phyloP scores from a whole-genome alignment of 64 coral and sea anemone species.

The Dendronephthya gigantea region DNA sequence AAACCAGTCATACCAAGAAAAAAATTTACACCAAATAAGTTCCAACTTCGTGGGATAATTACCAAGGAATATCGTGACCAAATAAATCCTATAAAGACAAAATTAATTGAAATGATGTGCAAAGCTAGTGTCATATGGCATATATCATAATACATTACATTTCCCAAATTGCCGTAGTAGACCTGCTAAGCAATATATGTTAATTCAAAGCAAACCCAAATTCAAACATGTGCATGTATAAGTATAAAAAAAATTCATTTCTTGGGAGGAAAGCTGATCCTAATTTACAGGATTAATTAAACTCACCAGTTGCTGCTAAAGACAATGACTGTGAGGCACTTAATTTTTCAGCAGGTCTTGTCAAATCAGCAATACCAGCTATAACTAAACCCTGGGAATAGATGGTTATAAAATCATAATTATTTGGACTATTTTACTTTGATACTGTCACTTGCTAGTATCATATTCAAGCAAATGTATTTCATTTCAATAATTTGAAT shows the following conservation, averaged over 20 bases:
- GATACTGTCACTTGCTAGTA: background rate
- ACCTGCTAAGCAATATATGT: too few relatives aligned
- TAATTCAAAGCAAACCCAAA: too few relatives aligned
- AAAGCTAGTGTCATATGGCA: too few relatives aligned
- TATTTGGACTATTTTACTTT: background rate
- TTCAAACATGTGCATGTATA: too few relatives aligned
- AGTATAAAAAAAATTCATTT: too few relatives aligned
- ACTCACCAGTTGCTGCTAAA: background rate
- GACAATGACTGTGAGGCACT: conserved; percentile 34
- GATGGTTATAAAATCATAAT: background rate
- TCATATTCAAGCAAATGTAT: too few relatives aligned
- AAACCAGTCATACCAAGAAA: conserved; percentile 87
- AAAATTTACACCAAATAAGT: conserved; percentile 95
- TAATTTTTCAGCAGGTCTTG: conserved; percentile 87
- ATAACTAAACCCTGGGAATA: conserved; percentile 73
- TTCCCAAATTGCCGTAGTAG: too few relatives aligned
- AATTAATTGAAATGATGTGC: background rate
- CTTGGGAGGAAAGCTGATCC: too few relatives aligned
- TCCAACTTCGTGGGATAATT: conserved; percentile 84
- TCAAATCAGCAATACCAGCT: conserved; percentile 87
- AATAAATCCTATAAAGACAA: conserved; percentile 71
- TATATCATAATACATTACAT: too few relatives aligned
- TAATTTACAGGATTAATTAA: too few relatives aligned
- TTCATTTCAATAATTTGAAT: too few relatives aligned
- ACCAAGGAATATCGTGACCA: conserved; percentile 93